Evolutionary conservation across 2,113 vertebrate genomes (phyloP), one percentile per base, ranked within the genome.

Genomic region (Gobiocypris rarus): DNA sequence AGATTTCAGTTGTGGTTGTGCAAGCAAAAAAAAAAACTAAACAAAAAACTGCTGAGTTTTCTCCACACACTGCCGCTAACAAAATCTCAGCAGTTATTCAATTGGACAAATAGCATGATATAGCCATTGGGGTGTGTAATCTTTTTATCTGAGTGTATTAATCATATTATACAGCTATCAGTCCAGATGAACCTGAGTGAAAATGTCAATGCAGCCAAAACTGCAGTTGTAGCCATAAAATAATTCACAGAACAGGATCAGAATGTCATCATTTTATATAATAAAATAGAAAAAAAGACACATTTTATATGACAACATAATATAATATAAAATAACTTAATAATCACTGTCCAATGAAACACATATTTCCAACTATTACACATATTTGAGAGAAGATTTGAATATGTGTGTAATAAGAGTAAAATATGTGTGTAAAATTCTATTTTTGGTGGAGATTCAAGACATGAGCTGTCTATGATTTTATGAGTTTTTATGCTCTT

Each of bases 1-100:
- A 77, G 75, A 81, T 83, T 87, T 90, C 86, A 85, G 78, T 92
- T 93, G 90, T 92, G 89, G 94, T 92, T 93, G 89, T 89, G 87
- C 89, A 86, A 83, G 90, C 89, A 92, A 87, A 92, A 91, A 92
- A 91, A 90, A 2, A 58, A 59, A 59, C 1, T 3, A 34, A 54
- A 54, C 0, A 41, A 86, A 8, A 54, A 54, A 54, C 6, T 90
- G 89, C 91, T 91, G 91, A 93, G 92, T 90, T 86, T 90, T 93
- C 89, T 93, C 88, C 73, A 79, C 38, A 31, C 48, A 24, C 70
- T 50, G n/a, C 43, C 28, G 75, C 84, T 41, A 86, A 83, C 70
- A 67, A 85, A 75, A 73, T 87, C 83, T 74, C 69, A 70, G 84
- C 28, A 84, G 48, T 78, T 84, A 76, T 69, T 56, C 78, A 65